Evolutionary conservation across 2,113 vertebrate genomes (phyloP), one percentile per base, ranked within the genome.

Genomic region (Pardalotus punctatus): DNA sequence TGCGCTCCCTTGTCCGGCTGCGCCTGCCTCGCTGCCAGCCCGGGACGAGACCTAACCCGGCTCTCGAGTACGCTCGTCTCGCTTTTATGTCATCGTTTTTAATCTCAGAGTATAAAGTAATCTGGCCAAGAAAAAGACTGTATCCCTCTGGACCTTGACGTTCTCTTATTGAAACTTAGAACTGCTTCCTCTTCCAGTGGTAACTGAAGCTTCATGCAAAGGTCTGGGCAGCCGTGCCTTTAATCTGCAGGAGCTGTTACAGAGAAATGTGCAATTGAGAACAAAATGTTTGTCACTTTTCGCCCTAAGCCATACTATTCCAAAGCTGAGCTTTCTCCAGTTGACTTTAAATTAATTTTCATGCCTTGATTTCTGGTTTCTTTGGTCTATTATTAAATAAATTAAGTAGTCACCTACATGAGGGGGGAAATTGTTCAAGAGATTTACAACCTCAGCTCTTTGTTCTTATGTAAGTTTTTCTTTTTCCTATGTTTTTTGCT

Each of bases 61-160:
- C n/a, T n/a, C n/a, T n/a, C n/a, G n/a, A n/a, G n/a, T n/a, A n/a
- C n/a, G 0, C 17, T 40, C 14, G 5, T 8, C 82, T 81, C 1
- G 0, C 1, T 24, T 71, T 38, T 35, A 5, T 50, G 43, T 17
- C 2, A 4, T 40, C 40, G 18, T 0, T 65, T 65, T 72, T 61
- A 9, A 4, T 81, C 11, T 74, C 8, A 3, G 24, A n/a, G 14
- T 33, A 11, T 28, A 9, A 61, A 40, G n/a, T 22, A 8, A 56
- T 27, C 38, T 7, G 40, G 12, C 27, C 5, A 1, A 13, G 23
- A 23, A 48, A 81, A 72, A 78, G 12, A 17, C 28, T 53, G 0
- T 38, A 12, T 60, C 31, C n/a, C n/a, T n/a, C n/a, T n/a, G n/a
- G n/a, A n/a, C n/a, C n/a, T n/a, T n/a, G n/a, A n/a, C n/a, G n/a